Evolutionary conservation across 2,888 invertebrate genomes (phyloP), one percentile per base, ranked within the genome.

Genomic region (Podotricha telesiphe): DNA sequence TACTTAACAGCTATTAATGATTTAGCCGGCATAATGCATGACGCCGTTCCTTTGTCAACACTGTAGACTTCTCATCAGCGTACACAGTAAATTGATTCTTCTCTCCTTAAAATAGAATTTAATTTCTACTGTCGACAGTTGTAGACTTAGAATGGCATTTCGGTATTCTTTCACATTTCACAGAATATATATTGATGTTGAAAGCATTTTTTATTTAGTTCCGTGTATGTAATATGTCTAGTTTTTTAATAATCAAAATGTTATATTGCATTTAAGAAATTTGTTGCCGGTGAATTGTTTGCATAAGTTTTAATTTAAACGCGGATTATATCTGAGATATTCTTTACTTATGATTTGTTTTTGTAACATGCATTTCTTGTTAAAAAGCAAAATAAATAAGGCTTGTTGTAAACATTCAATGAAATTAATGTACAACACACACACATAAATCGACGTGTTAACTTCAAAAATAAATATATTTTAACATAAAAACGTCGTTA

Each of bases 21-120:
- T 71, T 72, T 72, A 71, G 71, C 63, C 67, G 65, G 59, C 63
- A 71, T 70, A 72, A 71, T 68, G 69, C 68, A 68, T 72, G 72
- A 72, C 66, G 51, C 53, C 64, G 65, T 68, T 42, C 76, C 74
- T 77, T 77, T 77, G 78, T 71, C 65, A 83, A 84, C 79, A 68
- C 22, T 40, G 64, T 61, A 64, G 67, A 58, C 66, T 66, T 67
- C 15, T 8, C n/a, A 17, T 19, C 19, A 11, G 7, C 11, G 19
- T 34, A 11, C 61, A 62, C 45, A 11, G 28, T 8, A 22, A 45
- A 45, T 62, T 61, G 53, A 10, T 42, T 53, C 37, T 22, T 53
- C 53, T 53, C 0, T 1, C 7, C 7, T 34, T n/a, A 10, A 2
- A 1, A 45, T 53, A 45, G 13, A 20, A 37, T 53, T 34, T n/a